These are phyloP conservation scores for Cephus runcator DNA, from an alignment of 2,888 invertebrate species.

Conservation along the genomic window DNA sequence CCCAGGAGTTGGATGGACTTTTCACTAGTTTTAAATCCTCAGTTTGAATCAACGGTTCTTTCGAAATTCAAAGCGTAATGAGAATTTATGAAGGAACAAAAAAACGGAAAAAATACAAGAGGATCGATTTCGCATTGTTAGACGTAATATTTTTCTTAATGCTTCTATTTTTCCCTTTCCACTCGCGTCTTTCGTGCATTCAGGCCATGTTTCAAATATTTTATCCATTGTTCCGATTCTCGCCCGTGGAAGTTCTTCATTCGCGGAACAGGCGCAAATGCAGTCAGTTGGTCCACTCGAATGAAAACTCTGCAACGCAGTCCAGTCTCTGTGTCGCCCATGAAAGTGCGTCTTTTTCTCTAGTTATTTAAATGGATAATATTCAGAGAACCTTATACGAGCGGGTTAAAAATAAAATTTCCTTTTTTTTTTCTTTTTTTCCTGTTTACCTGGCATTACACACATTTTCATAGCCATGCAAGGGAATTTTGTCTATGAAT, in stretches of 20 bases:
- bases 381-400: not conserved
- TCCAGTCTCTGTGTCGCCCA: not conserved
- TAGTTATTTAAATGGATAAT: not conserved
- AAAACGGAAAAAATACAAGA: not conserved
- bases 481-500: not conserved
- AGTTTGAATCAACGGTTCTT: not conserved
- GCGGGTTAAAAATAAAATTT: not conserved
- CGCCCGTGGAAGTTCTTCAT: not conserved
- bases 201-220: not conserved
- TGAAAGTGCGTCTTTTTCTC: not conserved
- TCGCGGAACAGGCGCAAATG: not conserved
- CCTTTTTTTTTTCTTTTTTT: not conserved
- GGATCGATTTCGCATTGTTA: not conserved
- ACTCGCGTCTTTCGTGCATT: too few relatives aligned
- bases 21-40: not conserved
- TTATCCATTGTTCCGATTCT: not conserved
- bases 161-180: not conserved
- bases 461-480: not conserved
- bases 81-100: too few relatives aligned
- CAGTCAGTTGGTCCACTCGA: not conserved
- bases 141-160: not conserved
- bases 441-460: not conserved
- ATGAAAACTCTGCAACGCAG: not conserved
- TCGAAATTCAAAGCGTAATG: too few relatives aligned
- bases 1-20: not conserved